Base-by-base conservation (phyloP, 2,888 invertebrate genomes). In the Drosophila crucigera region DNA sequence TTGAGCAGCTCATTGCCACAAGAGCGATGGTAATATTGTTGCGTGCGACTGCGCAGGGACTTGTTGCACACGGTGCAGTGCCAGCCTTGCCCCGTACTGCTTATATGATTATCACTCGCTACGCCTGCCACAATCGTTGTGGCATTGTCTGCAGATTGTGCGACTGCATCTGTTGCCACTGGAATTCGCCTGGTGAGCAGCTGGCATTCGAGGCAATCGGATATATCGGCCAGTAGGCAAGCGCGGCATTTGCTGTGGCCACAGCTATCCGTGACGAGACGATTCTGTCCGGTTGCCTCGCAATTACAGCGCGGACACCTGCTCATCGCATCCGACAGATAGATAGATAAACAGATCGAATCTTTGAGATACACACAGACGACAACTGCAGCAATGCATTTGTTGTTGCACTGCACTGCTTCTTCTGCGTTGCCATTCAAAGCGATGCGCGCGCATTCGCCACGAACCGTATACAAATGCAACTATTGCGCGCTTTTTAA, bases 191-290 rank as follows among this genome's bases (percentile, higher is more conserved):
- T 33, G 52, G 74, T 54, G 16, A 47, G 47, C 16, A 47, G 25
- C 16, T 33, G 47, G 55, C 92, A 92, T 59, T 92, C 83, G 6
- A 94, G 92, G 89, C 97, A 97, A 19, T 95, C 95, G 43, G 94
- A 93, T 79, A 95, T 96, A 90, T 97, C 97, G 28, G 94, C 94
- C 39, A 97, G 91, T 52, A 97, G 94, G 91, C 97, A 97, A 77
- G 95, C 93, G 83, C 97, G 95, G 92, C 97, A 97, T 93, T 97
- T 97, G 65, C 94, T 94, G 91, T 97, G 97, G 4, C 97, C 97
- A 92, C 97, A 97, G 58, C 94, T 94, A 91, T 97, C 97, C 60
- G 95, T 95, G 22, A 97, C 95, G 64, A 97, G 93, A 63, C 97
- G 94, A 85, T 95, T 95, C 68, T 94, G 93, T 9, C 95, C 95